Evolutionary conservation across 2,888 invertebrate genomes (phyloP).

Genomic region (Escarpia spicata): DNA sequence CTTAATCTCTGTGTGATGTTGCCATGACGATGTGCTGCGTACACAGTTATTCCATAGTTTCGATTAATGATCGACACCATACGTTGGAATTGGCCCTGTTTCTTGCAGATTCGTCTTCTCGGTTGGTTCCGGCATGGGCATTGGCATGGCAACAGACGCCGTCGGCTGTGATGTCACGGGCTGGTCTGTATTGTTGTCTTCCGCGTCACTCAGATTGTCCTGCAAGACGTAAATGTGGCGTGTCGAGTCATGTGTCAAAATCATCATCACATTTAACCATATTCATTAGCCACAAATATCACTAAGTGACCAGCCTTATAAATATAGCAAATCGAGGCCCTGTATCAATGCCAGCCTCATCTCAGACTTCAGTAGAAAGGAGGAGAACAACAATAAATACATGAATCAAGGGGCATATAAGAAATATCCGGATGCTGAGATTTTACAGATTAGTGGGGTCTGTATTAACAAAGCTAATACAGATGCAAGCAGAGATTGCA

Average conservation of each 20-base stretch:
- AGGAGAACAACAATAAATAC: no score
- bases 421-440: no score
- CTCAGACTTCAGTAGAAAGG: no score
- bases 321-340: background rate
- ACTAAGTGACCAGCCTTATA: background rate
- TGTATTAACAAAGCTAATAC: no score
- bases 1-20: background rate
- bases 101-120: background rate
- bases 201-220: background rate
- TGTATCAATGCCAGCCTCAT: no score
- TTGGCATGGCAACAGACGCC: background rate
- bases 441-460: no score
- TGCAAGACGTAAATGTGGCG: background rate
- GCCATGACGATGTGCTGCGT: background rate
- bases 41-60: slow-evolving; percentile 2
- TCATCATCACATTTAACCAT: background rate
- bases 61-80: background rate
- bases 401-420: no score
- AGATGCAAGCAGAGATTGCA: background rate
- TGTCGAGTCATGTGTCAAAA: background rate
- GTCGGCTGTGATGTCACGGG: background rate
- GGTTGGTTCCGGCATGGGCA: background rate
- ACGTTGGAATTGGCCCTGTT: slow-evolving; percentile 13
- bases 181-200: background rate
- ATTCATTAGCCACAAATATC: background rate